Base-by-base conservation (phyloP, 2,113 vertebrate species). In the Pseudonaja textilis region DNA sequence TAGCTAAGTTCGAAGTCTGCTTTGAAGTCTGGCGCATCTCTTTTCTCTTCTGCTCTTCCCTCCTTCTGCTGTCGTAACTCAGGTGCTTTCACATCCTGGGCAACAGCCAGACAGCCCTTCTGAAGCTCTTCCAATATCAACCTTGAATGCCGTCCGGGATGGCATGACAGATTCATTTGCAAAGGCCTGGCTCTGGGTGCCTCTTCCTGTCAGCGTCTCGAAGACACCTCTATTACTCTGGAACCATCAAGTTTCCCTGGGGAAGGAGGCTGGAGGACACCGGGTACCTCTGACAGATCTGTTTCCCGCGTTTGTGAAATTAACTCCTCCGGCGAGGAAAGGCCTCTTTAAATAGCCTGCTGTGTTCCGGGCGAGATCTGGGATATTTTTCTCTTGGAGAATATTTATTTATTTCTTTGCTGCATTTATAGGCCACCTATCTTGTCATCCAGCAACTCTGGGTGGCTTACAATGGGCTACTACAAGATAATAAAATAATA, bases 141-240 rank as follows among this genome's bases (percentile, higher is more conserved):
- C 25, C 74, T 64, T 57, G 69, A 85, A 89, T 90, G 88, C n/a
- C 47, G 14, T 39, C 88, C 74, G 39, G 26, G 0, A n/a, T 23
- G 29, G 61, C 55, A 56, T 90, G 96, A 96, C 95, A 94, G 93
- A 94, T 95, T 93, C 89, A 92, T 95, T 95, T 96, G 91, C 16
- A 26, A 34, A 59, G 39, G 56, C 52, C 45, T 85, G 18, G 12
- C 88, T 85, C 52, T 29, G 22, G 4, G 22, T 69, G 89, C n/a
- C 23, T 29, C 12, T 1, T 57, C 42, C 11, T 59, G 50, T 23
- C 16, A 2, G 50, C 92, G 34, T 90, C 52, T n/a, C 16, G 0
- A 0, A 29, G 93, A 85, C 14, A 0, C 50, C 6, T 34, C 91
- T 50, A 93, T 88, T 85, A 87, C 1, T 89, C 47, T 26, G 29